phyloP scores from a whole-genome alignment of 2,888 invertebrate species.

The Cylindroiulus punctatus region DNA sequence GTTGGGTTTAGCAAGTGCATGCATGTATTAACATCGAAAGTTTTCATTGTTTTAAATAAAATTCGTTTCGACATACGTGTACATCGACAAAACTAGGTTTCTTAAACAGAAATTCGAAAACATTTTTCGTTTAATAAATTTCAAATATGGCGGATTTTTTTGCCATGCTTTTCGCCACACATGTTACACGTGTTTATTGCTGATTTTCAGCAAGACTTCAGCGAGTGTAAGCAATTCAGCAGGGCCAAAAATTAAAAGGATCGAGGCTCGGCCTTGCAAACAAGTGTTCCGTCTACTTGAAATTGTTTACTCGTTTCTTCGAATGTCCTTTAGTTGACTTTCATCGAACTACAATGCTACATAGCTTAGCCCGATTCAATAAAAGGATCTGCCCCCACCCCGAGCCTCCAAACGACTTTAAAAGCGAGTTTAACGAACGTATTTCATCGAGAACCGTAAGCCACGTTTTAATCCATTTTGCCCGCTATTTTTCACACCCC shows the following conservation, averaged over 20 bases:
- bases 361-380: background rate
- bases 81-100: too few species aligned
- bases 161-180: too few species aligned
- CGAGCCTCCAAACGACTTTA: background rate
- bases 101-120: too few species aligned
- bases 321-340: constrained; percentile 16
- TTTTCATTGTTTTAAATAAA: too few species aligned
- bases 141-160: too few species aligned
- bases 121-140: too few species aligned
- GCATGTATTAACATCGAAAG: too few species aligned
- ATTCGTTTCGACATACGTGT: too few species aligned
- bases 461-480: background rate
- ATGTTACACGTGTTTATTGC: too few species aligned
- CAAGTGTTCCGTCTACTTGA: constrained; percentile 2
- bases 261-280: constrained; percentile 3
- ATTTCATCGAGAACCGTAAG: background rate
- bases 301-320: constrained; percentile 20
- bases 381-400: background rate
- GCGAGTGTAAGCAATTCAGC: too few species aligned
- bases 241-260: background rate
- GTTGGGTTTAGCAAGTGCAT: too few species aligned
- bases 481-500: background rate
- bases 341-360: background rate
- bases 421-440: background rate
- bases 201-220: too few species aligned